phyloP scores from a whole-genome alignment of 2,113 vertebrate species.

The Lophotis ruficrista region DNA sequence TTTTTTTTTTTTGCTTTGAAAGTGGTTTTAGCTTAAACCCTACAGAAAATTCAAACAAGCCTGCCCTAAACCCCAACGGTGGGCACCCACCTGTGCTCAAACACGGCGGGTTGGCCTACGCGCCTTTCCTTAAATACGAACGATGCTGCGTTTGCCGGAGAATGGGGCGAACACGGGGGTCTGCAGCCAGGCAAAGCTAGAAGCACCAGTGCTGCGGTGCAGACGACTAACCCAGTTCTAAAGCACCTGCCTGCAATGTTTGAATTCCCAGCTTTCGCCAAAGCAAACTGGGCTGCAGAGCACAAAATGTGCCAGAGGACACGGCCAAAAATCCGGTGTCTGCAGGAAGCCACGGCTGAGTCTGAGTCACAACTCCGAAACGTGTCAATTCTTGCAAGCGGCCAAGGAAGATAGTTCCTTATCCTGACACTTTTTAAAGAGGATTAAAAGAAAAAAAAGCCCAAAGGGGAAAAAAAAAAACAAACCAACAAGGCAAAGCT shows the following conservation, averaged over 20 bases:
- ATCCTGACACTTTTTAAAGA: not conserved
- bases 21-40: not conserved
- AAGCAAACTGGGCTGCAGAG: not conserved
- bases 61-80: not conserved
- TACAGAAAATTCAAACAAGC: not conserved
- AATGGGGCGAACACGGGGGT: fast-evolving
- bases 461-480: not conserved
- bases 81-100: not conserved
- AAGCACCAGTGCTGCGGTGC: not conserved
- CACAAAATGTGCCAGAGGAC: fast-evolving
- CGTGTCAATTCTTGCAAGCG: not conserved
- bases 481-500: not conserved
- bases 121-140: too few relatives aligned
- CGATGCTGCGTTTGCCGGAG: fast-evolving
- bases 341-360: fast-evolving
- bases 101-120: fast-evolving
- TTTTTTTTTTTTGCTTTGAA: not conserved
- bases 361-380: not conserved
- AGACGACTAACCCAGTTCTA: not conserved
- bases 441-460: not conserved
- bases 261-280: not conserved
- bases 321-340: fast-evolving
- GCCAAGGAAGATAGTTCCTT: not conserved
- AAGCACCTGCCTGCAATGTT: not conserved
- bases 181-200: not conserved